phyloP scores from a whole-genome alignment of 2,797 vertebrate genomes.

The Catamblyrhynchus diadema region DNA sequence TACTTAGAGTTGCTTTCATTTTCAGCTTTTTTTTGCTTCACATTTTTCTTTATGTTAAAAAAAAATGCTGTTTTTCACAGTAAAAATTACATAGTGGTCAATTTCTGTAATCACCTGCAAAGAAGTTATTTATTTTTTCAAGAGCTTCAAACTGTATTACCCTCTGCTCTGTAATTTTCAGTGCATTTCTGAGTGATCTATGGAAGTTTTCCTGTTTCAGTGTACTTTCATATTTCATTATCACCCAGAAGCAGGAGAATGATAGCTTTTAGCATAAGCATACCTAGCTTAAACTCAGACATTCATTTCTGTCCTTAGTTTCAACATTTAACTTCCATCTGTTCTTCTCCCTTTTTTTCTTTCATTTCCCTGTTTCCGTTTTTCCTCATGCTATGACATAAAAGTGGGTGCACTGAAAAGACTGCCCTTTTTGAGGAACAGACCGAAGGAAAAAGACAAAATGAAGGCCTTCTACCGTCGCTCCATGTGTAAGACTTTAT shows the following conservation, averaged over 20 bases:
- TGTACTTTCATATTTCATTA: slow-evolving; percentile 69
- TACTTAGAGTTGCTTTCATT: neutral
- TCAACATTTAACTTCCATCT: slow-evolving; percentile 91
- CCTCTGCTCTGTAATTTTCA: slow-evolving; percentile 55
- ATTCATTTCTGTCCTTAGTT: slow-evolving; percentile 84
- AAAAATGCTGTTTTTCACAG: neutral
- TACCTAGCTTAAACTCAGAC: slow-evolving; percentile 78
- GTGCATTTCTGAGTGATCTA: slow-evolving; percentile 52
- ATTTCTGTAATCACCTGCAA: neutral
- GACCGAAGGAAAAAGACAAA: slow-evolving; percentile 99
- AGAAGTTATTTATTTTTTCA: neutral
- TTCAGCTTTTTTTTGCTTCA: neutral
- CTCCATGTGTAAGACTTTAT: slow-evolving; percentile 99
- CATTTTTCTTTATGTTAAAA: neutral
- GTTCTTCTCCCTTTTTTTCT: slow-evolving; percentile 87
- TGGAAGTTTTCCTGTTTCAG: slow-evolving; percentile 64
- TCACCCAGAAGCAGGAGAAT: slow-evolving; percentile 65
- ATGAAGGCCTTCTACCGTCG: slow-evolving; percentile 98
- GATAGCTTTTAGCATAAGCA: slow-evolving; percentile 68
- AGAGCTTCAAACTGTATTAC: slow-evolving; percentile 10
- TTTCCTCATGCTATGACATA: slow-evolving; percentile 85
- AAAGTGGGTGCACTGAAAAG: slow-evolving; percentile 96
- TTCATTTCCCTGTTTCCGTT: slow-evolving; percentile 85
- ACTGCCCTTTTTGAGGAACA: slow-evolving; percentile 99
- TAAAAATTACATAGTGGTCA: neutral